A percentile compares a stretch with the other conserved stretches of the same genome.
Evolutionary conservation across 2,113 vertebrate species (phyloP).

Genomic region (Clinocottus analis): DNA sequence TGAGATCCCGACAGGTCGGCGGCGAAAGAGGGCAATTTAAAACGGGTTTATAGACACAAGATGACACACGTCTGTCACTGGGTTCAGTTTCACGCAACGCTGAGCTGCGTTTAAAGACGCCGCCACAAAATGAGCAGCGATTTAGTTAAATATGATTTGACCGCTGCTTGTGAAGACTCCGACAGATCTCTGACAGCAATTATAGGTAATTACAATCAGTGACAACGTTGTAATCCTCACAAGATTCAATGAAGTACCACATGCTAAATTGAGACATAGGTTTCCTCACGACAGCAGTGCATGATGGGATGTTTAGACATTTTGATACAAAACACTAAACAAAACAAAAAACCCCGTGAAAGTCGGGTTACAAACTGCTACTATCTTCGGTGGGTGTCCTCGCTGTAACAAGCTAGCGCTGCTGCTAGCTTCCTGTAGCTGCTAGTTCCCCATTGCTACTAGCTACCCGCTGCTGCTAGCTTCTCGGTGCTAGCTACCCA

Average conservation of each 20-base stretch:
- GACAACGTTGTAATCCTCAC: slow-evolving; percentile 56
- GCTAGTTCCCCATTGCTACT: too few relatives aligned
- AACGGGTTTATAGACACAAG: slow-evolving; percentile 46
- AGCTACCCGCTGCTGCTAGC: too few relatives aligned
- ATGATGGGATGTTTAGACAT: slow-evolving; percentile 56
- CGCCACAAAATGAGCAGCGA: slow-evolving; percentile 24
- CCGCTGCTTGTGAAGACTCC: slow-evolving; percentile 27
- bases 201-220: slow-evolving; percentile 50
- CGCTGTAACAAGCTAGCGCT: too few relatives aligned
- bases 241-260: slow-evolving; percentile 40
- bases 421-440: too few relatives aligned
- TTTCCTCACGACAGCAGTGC: slow-evolving; percentile 28
- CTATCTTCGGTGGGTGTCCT: too few relatives aligned
- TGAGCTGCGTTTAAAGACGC: slow-evolving; percentile 2
- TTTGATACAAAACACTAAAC: slow-evolving; percentile 71
- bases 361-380: too few relatives aligned
- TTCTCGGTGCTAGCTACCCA: too few relatives aligned
- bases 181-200: slow-evolving; percentile 33
- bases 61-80: slow-evolving; percentile 12
- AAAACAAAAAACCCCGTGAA: too few relatives aligned
- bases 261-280: slow-evolving; percentile 43
- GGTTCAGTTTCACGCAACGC: background rate
- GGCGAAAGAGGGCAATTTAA: slow-evolving; percentile 21
- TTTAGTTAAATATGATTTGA: background rate
- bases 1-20: slow-evolving; percentile 35